Conservation (phyloP, 2,888 invertebrate genomes). For the Adelphocoris suturalis region DNA sequence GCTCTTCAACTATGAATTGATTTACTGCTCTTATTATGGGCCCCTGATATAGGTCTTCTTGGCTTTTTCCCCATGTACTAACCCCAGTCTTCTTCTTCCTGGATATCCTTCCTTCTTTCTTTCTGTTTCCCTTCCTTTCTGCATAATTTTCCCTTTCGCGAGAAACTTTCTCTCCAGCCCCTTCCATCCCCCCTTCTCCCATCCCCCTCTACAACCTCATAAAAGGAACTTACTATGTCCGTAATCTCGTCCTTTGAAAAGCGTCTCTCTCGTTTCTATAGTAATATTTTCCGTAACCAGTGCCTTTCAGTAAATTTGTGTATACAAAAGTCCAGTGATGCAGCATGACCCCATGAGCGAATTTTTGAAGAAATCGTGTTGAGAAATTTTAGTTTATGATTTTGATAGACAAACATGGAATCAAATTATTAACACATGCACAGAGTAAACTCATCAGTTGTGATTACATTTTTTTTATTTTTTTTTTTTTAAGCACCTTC, state of each 20-base stretch:
- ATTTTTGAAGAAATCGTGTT: too few species aligned
- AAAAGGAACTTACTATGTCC: conserved; percentile 15
- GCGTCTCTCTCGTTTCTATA: neutral
- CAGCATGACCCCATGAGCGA: too few species aligned
- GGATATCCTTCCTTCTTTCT: neutral
- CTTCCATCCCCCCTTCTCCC: conserved; percentile 27
- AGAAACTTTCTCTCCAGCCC: conserved; percentile 28
- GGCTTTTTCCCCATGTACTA: conserved; percentile 36
- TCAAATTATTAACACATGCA: too few species aligned
- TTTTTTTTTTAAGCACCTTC: too few species aligned
- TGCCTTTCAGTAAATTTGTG: too few species aligned
- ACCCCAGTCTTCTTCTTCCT: conserved; percentile 31
- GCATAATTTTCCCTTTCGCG: conserved; percentile 22
- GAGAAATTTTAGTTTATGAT: too few species aligned
- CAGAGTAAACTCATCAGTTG: too few species aligned
- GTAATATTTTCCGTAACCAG: neutral
- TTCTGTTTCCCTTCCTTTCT: neutral
- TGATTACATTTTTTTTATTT: too few species aligned
- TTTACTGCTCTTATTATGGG: conserved; percentile 71
- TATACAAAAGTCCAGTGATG: too few species aligned
- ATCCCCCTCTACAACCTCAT: neutral
- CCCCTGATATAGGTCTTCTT: conserved; percentile 43
- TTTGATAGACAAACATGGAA: too few species aligned
- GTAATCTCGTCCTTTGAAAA: conserved; percentile 12
- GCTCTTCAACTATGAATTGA: conserved; percentile 72